Conservation (phyloP, 1,140 invertebrate species). For the Drosophila sucinea region DNA sequence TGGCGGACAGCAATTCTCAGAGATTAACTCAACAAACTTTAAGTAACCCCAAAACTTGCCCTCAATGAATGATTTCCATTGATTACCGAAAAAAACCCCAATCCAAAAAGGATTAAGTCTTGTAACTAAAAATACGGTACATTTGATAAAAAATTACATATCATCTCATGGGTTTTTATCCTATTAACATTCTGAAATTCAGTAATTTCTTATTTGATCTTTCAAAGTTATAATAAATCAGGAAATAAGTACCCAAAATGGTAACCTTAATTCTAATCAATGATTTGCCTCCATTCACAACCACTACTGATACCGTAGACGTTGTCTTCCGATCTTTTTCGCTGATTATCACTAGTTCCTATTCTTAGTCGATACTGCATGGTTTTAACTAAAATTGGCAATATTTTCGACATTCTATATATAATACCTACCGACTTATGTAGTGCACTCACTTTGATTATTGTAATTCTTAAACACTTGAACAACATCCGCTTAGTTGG, state of each 20-base stretch:
- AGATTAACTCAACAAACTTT: not conserved
- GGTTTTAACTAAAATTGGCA: not conserved
- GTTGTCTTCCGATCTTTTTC: not conserved
- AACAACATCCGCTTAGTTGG: not conserved
- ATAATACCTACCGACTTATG: too few species aligned
- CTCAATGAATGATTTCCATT: not conserved
- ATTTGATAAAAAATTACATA: too few species aligned
- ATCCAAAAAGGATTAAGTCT: too few species aligned
- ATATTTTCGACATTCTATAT: not conserved
- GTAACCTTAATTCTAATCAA: not conserved
- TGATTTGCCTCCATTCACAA: not conserved
- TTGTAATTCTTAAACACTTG: constrained; percentile 1
- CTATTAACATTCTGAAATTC: not conserved
- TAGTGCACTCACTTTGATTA: not conserved
- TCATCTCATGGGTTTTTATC: too few species aligned
- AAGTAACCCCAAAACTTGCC: too few species aligned
- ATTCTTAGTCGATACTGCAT: not conserved
- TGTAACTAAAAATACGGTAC: too few species aligned
- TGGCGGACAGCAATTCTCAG: not conserved
- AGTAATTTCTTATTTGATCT: not conserved
- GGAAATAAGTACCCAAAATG: not conserved
- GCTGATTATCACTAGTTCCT: not conserved
- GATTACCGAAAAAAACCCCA: not conserved
- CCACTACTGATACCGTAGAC: not conserved
- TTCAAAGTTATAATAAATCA: not conserved